phyloP scores from a whole-genome alignment of 2,888 invertebrate genomes.

The Odontocolon sp. region DNA sequence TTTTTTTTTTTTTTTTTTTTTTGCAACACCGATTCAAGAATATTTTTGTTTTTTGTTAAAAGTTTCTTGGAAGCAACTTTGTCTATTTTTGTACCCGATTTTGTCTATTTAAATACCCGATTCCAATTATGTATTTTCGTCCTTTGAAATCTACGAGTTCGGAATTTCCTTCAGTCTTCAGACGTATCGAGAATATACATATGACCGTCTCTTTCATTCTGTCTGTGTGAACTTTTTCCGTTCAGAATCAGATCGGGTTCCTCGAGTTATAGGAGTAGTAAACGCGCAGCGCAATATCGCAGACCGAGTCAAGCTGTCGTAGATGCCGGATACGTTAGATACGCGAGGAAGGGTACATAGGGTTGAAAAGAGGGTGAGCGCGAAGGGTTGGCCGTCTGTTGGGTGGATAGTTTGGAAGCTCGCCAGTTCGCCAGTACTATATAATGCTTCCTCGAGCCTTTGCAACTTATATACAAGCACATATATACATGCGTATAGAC shows the following conservation, averaged over 20 bases:
- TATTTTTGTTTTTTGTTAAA: no score
- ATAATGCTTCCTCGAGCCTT: no score
- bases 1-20: no score
- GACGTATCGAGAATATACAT: no score
- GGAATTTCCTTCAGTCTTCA: neutral
- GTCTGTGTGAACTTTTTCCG: constrained; percentile 4
- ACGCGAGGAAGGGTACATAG: constrained; percentile 21
- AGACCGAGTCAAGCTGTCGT: constrained; percentile 74
- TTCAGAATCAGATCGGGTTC: constrained; percentile 30
- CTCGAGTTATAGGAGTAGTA: constrained; percentile 40
- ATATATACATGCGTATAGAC: no score
- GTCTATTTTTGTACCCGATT: no score
- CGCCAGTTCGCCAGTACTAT: no score
- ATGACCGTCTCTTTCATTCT: neutral
- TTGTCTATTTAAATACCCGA: no score
- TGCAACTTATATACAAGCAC: neutral
- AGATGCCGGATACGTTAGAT: constrained; percentile 68
- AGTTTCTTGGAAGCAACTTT: no score
- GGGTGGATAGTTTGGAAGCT: constrained; percentile 1
- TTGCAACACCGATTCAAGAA: no score
- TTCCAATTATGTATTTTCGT: neutral
- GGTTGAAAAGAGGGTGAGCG: constrained; percentile 5
- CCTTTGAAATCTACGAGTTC: neutral
- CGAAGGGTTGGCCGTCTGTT: neutral
- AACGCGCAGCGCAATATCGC: constrained; percentile 69